These are phyloP conservation scores for Reinhardtius hippoglossoides DNA, from an alignment of 2,113 vertebrate species.

Conservation along the genomic window DNA sequence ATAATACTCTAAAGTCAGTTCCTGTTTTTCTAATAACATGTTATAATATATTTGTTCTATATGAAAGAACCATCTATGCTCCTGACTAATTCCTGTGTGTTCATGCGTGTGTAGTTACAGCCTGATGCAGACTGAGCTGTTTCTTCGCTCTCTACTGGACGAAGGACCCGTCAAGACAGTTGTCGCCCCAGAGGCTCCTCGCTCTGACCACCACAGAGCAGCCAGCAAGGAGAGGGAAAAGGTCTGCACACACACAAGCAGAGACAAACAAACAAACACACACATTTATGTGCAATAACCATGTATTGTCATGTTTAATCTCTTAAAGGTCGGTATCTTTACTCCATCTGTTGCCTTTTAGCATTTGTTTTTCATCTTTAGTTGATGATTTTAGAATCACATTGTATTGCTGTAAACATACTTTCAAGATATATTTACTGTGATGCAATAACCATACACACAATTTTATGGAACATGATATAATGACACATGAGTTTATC, in stretches of 20 bases:
- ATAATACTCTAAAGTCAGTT: neutral
- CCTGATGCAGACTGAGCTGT: constrained; percentile 90
- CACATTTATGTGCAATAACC: no score
- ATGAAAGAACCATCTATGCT: neutral
- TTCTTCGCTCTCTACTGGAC: constrained; percentile 90
- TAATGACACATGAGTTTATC: no score
- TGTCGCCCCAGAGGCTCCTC: constrained; percentile 86
- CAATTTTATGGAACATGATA: no score
- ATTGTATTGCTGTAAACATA: no score
- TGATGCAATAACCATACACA: neutral
- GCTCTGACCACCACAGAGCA: constrained; percentile 74
- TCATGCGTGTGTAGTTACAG: constrained; percentile 85
- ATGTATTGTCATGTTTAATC: no score
- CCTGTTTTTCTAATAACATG: neutral
- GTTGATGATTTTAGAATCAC: no score
- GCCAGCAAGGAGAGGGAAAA: constrained; percentile 79
- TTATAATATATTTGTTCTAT: neutral
- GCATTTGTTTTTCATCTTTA: no score
- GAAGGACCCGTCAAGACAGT: constrained; percentile 92
- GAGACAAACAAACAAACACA: neutral
- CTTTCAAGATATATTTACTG: neutral
- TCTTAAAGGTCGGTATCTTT: no score
- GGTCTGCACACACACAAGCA: constrained; percentile 43
- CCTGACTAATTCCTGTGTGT: constrained; percentile 4
- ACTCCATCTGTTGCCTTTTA: no score